Evolutionary conservation across 2,888 invertebrate genomes (phyloP).

Genomic region (Leptothorax acervorum): DNA sequence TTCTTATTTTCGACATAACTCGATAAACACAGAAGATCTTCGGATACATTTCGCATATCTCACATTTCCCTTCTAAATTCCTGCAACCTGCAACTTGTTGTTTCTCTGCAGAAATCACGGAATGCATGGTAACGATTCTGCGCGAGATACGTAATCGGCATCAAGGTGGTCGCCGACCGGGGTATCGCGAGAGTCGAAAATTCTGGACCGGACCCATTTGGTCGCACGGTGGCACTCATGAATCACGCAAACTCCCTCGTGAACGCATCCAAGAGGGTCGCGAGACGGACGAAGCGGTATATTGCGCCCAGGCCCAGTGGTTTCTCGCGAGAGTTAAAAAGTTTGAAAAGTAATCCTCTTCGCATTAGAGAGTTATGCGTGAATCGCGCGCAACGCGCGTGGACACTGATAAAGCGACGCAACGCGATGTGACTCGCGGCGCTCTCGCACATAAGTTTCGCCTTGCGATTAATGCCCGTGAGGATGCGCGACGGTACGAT

Average conservation of each 20-base stretch:
- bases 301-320: slow-evolving; percentile 45
- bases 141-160: slow-evolving; percentile 73
- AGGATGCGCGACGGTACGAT: slow-evolving; percentile 46
- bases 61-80: not conserved
- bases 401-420: slow-evolving; percentile 78
- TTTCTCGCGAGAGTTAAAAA: slow-evolving; percentile 73
- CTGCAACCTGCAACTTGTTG: slow-evolving; percentile 30
- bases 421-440: slow-evolving; percentile 56
- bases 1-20: slow-evolving; percentile 7
- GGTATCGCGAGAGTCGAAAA: slow-evolving; percentile 73
- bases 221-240: slow-evolving; percentile 66
- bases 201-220: slow-evolving; percentile 70
- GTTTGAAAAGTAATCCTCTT: slow-evolving; percentile 78
- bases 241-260: slow-evolving; percentile 69
- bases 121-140: slow-evolving; percentile 67
- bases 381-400: slow-evolving; percentile 66
- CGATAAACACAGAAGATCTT: not conserved
- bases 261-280: slow-evolving; percentile 47
- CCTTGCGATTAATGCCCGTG: slow-evolving; percentile 42
- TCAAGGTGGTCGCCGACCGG: slow-evolving; percentile 74
- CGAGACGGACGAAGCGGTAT: slow-evolving; percentile 56
- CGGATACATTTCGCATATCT: not conserved
- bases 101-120: slow-evolving; percentile 59
- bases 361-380: slow-evolving; percentile 77
- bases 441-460: slow-evolving; percentile 53